Evolutionary conservation across 2,888 invertebrate species (phyloP).

Genomic region (Cephus spinipes): DNA sequence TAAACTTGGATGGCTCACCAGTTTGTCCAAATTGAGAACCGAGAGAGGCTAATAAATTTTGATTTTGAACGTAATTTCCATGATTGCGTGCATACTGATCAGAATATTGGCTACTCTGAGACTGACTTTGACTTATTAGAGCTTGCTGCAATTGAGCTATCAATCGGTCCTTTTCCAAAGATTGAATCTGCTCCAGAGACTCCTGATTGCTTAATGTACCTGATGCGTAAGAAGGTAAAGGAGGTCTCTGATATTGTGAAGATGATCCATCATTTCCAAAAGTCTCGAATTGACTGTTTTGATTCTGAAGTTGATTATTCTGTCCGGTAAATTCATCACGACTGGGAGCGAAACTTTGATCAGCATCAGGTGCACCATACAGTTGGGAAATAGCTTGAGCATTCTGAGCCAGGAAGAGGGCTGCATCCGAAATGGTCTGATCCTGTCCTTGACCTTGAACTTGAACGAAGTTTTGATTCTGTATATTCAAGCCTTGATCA

Average conservation of each 20-base stretch:
- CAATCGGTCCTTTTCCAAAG: conserved; percentile 56
- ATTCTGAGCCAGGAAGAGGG: conserved; percentile 56
- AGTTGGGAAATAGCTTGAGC: conserved; percentile 59
- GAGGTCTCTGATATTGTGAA: conserved; percentile 18
- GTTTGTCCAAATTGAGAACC: conserved; percentile 31
- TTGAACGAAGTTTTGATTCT: conserved; percentile 32
- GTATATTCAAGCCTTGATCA: conserved; percentile 10
- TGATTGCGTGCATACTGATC: conserved; percentile 46
- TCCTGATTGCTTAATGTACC: conserved; percentile 50
- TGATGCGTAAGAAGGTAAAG: conserved; percentile 55
- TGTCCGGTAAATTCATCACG: conserved; percentile 29
- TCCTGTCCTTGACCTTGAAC: conserved; percentile 30
- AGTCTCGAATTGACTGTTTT: conserved; percentile 29
- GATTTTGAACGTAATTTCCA: conserved; percentile 40
- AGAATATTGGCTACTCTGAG: conserved; percentile 30
- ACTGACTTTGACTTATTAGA: conserved; percentile 37
- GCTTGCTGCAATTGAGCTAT: conserved; percentile 54
- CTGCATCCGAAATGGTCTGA: conserved; percentile 58
- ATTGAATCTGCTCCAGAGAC: conserved; percentile 50
- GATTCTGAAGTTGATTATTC: conserved; percentile 35
- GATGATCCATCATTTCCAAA: conserved; percentile 7
- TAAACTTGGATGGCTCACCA: conserved; percentile 22
- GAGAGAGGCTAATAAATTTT: conserved; percentile 36
- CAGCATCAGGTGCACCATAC: conserved; percentile 52
- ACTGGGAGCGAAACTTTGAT: conserved; percentile 55